Base-by-base conservation (phyloP, 2,113 vertebrate genomes). In the Leptodactylus fuscus region DNA sequence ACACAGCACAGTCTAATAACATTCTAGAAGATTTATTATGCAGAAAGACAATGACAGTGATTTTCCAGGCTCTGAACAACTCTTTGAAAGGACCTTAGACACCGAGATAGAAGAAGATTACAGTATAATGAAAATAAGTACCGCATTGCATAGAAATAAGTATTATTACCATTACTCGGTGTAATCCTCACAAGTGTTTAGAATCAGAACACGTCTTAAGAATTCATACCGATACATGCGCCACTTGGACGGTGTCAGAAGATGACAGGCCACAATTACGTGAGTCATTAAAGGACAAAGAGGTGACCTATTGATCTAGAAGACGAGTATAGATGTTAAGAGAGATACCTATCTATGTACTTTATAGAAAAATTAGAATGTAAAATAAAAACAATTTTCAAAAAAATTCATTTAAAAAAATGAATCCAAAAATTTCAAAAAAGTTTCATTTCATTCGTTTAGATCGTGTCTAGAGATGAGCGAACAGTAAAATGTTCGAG, bases 151-250 rank as follows among this genome's bases (percentile, higher is more conserved):
- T 81, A 48, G 60, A n/a, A 81, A 81, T 67, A 46, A 46, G 79
- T 48, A 62, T 46, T 81, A 81, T 81, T 65, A 65, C 60, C 79
- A 67, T 81, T 81, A 81, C 48, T 81, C 60, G 29, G 55, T 49
- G 55, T 48, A 65, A 81, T 81, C 38, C 38, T n/a, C 29, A 27
- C n/a, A 58, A 78, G 75, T 78, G 76, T 60, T 79, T n/a, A 38
- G 51, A 58, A 60, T 79, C 53, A 79, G 76, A 58, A 60, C 32
- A 58, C 7, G 32, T 22, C 12, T 79, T 79, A 79, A 24, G 51
- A 41, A 58, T 79, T n/a, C 22, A n/a, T 22, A 79, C 20, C 1
- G 4, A 15, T 79, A 41, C 11, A 20, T 79, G 76, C 41, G 51
- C 58, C 53, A 58, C 49, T 36, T 36, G 22, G 75, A 78, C 22